phyloP scores from a whole-genome alignment of 2,797 vertebrate species.

The Galago senegalensis region DNA sequence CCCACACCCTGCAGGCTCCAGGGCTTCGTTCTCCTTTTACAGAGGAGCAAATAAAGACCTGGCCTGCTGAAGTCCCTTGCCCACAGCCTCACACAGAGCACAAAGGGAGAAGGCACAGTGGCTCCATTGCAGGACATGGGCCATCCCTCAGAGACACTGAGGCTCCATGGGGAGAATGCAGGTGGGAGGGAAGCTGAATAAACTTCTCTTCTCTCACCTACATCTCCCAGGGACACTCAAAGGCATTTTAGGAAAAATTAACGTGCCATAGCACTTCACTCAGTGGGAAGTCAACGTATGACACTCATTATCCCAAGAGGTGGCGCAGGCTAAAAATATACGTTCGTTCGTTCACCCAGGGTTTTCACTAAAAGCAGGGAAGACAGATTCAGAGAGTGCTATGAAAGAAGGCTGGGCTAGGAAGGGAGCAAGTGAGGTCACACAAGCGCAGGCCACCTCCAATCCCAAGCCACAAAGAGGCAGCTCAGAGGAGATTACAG shows the following conservation, averaged over 20 bases:
- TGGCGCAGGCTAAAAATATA: slow-evolving; percentile 23
- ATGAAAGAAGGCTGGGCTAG: accelerated
- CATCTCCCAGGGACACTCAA: neutral
- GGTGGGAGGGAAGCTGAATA: neutral
- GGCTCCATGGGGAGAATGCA: accelerated
- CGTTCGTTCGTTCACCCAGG: neutral
- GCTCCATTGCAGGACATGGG: accelerated
- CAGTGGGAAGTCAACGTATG: slow-evolving; percentile 46
- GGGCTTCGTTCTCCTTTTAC: accelerated
- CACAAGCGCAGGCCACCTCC: neutral
- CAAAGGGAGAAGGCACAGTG: accelerated
- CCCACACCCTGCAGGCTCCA: accelerated
- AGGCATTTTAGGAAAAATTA: slow-evolving; percentile 60
- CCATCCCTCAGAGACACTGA: neutral
- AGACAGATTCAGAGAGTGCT: accelerated
- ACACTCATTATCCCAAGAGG: slow-evolving; percentile 62
- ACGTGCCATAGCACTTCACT: neutral
- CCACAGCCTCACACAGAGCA: neutral
- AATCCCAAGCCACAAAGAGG: accelerated
- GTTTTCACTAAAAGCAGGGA: neutral
- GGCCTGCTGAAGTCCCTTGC: neutral
- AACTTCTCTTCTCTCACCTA: neutral
- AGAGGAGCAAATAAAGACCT: neutral
- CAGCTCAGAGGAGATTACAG: accelerated
- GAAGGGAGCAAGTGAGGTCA: neutral